These are phyloP conservation scores for Noctua pronuba DNA, from an alignment of 2,888 invertebrate species.

Conservation along the genomic window DNA sequence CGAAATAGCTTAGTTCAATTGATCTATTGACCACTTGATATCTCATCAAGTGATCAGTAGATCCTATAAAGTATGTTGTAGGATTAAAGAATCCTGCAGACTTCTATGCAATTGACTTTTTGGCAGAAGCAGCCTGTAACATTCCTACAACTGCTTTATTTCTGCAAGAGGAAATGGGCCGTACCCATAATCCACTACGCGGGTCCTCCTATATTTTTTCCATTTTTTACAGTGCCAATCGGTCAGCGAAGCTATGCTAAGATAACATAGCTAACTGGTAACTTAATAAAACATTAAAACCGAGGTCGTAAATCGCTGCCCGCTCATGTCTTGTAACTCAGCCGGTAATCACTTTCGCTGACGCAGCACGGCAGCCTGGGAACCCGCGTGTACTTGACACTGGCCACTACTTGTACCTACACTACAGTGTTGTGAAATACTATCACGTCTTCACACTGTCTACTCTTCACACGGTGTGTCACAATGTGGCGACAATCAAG, in stretches of 20 bases:
- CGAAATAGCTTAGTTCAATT: background rate
- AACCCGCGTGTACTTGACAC: conserved; percentile 38
- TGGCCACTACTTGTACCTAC: conserved; percentile 16
- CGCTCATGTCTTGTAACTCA: background rate
- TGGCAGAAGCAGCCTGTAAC: background rate
- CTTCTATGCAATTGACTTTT: background rate
- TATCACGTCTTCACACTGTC: conserved; percentile 10
- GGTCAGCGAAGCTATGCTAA: background rate
- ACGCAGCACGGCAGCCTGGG: conserved; percentile 46
- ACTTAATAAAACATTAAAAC: background rate
- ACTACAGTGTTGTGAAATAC: conserved; percentile 28
- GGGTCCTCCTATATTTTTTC: background rate
- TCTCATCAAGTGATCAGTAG: background rate
- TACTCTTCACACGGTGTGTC: conserved; percentile 28
- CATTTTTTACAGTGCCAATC: background rate
- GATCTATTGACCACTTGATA: background rate
- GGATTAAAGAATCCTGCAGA: no score
- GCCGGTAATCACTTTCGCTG: conserved; percentile 47
- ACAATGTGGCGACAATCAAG: conserved; percentile 9
- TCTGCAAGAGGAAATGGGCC: background rate
- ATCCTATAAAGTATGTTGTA: background rate
- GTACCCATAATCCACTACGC: background rate
- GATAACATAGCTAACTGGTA: background rate
- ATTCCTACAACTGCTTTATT: background rate
- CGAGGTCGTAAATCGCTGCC: background rate